phyloP scores from a whole-genome alignment of 1,140 invertebrate species.

The Mycetomoellerius zeteki region DNA sequence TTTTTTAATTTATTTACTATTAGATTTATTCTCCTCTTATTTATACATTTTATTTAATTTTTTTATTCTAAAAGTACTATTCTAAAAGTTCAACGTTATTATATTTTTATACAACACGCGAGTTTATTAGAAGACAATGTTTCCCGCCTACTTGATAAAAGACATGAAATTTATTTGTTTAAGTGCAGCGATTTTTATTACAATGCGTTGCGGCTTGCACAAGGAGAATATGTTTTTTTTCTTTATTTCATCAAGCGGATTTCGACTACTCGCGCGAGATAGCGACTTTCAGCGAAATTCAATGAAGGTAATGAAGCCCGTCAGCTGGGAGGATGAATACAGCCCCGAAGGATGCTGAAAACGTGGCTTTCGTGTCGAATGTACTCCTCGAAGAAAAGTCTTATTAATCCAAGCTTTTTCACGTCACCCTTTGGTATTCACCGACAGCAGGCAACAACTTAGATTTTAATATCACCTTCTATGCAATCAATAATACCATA shows the following conservation, averaged over 20 bases:
- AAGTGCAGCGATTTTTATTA: constrained; percentile 33
- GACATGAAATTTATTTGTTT: background rate
- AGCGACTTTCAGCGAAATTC: constrained; percentile 64
- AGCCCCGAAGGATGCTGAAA: constrained; percentile 28
- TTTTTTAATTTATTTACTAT: no score
- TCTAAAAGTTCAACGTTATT: background rate
- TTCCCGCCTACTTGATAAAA: background rate
- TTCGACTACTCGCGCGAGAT: constrained; percentile 41
- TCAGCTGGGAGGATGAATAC: constrained; percentile 59
- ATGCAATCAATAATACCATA: background rate
- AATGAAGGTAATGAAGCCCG: constrained; percentile 64
- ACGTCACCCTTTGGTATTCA: constrained; percentile 28
- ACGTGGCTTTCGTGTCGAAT: constrained; percentile 56
- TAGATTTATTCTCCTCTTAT: background rate
- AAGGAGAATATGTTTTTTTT: constrained; percentile 11
- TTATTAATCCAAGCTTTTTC: constrained; percentile 59
- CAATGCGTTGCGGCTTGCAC: background rate
- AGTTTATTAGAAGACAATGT: background rate
- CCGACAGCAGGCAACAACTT: constrained; percentile 20
- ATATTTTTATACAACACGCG: background rate
- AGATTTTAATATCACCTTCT: constrained; percentile 32
- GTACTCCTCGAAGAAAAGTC: constrained; percentile 3
- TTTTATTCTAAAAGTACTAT: background rate
- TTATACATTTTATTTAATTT: background rate
- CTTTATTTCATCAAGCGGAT: constrained; percentile 12